phyloP scores from a whole-genome alignment of 2,888 invertebrate genomes.

The Operophtera brumata region DNA sequence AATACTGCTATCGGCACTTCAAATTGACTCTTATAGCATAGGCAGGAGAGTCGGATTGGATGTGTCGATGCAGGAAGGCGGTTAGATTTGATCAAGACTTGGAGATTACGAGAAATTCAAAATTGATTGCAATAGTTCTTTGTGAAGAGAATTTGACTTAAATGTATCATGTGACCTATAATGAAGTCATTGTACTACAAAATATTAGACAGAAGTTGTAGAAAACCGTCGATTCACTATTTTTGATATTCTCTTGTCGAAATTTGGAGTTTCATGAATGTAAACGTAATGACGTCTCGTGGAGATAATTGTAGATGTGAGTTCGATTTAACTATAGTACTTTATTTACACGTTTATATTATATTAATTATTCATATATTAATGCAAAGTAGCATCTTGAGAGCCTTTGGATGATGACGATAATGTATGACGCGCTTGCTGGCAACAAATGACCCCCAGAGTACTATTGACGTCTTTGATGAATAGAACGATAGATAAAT shows the following conservation, averaged over 20 bases:
- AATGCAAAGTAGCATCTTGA: slow-evolving; percentile 72
- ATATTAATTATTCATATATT: slow-evolving; percentile 60
- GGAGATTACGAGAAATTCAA: slow-evolving; percentile 42
- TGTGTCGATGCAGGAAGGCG: slow-evolving; percentile 24
- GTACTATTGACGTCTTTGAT: background rate
- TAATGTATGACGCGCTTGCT: slow-evolving; percentile 54
- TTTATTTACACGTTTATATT: slow-evolving; percentile 77
- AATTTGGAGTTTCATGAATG: slow-evolving; percentile 74
- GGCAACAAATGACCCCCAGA: slow-evolving; percentile 49
- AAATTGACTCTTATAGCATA: background rate
- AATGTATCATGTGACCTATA: slow-evolving; percentile 70
- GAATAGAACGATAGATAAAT: background rate
- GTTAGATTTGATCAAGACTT: slow-evolving; percentile 27
- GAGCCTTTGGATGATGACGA: slow-evolving; percentile 66
- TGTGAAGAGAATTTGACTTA: slow-evolving; percentile 56
- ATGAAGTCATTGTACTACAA: slow-evolving; percentile 68
- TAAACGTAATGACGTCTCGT: slow-evolving; percentile 59
- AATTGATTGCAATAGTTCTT: slow-evolving; percentile 66
- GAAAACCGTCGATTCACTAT: slow-evolving; percentile 75
- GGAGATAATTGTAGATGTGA: slow-evolving; percentile 61
- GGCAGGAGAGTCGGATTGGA: slow-evolving; percentile 2
- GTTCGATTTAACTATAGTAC: slow-evolving; percentile 72
- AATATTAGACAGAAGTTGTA: slow-evolving; percentile 71
- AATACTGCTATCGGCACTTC: slow-evolving; percentile 10
- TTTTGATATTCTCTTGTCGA: slow-evolving; percentile 81